A percentile compares a stretch with the other conserved stretches of the same genome.
These are phyloP conservation scores for Bombycilla garrulus DNA, from an alignment of 2,113 vertebrate species.

Conservation along the genomic window DNA sequence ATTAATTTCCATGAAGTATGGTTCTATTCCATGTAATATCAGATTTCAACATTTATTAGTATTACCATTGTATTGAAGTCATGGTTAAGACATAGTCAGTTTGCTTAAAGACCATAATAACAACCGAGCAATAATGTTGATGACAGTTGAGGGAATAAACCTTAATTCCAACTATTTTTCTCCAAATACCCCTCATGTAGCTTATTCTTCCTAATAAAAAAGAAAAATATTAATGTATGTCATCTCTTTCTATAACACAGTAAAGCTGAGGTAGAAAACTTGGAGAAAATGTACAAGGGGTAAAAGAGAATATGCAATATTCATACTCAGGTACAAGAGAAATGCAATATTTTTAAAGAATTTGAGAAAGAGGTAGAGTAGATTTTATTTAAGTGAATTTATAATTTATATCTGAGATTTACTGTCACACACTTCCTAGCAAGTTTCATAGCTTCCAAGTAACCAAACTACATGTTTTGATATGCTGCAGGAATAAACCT, in stretches of 20 bases:
- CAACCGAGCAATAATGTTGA: neutral
- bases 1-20: neutral
- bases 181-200: neutral
- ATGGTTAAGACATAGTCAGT: neutral
- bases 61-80: neutral
- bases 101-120: neutral
- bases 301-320: neutral
- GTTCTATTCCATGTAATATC: neutral
- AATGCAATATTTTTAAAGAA: neutral
- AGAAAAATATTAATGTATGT: neutral
- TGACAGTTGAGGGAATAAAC: neutral
- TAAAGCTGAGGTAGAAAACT: neutral
- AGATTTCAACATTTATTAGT: neutral
- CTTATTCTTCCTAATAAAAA: neutral
- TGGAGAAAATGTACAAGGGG: neutral
- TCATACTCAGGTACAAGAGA: neutral
- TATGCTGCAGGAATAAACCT: neutral
- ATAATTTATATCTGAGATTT: neutral
- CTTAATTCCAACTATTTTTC: neutral
- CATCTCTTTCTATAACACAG: neutral
- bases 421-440: neutral
- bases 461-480: neutral
- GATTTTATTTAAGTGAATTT: neutral
- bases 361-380: neutral
- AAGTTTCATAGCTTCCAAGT: neutral